Percentiles rank a stretch among this genome's conserved stretches.
Evolutionary conservation across 1,140 invertebrate species (phyloP).

Genomic region (Temnothorax longispinosus): DNA sequence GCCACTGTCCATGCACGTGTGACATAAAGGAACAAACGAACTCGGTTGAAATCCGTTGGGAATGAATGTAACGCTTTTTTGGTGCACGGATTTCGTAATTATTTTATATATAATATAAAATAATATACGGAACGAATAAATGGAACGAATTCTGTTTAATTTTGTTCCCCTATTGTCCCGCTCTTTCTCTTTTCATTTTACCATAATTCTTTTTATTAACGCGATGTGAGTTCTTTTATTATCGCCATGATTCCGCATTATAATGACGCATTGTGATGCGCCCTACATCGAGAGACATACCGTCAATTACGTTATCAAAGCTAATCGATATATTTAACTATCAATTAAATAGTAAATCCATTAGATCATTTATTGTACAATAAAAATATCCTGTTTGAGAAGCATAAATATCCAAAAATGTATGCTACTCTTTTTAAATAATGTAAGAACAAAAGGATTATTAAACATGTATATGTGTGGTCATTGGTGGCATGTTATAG

Average conservation of each 20-base stretch:
- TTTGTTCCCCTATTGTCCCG: neutral
- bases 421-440: neutral
- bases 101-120: conserved; percentile 9
- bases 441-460: neutral
- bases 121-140: too few relatives aligned
- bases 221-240: neutral
- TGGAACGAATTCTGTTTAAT: conserved; percentile 1
- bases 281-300: neutral
- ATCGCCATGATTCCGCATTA: neutral
- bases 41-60: neutral
- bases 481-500: too few relatives aligned
- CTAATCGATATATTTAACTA: conserved; percentile 8
- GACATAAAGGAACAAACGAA: conserved; percentile 18
- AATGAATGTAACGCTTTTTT: conserved; percentile 36
- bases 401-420: neutral
- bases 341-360: neutral
- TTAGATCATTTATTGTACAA: neutral
- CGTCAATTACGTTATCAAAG: neutral
- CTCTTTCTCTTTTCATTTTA: neutral
- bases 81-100: conserved; percentile 38
- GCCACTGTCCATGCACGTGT: too few relatives aligned
- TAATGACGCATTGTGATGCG: neutral
- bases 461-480: neutral
- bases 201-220: conserved; percentile 5
- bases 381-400: neutral